Conservation (phyloP, 2,888 invertebrate species). For the Apodemia mormo region DNA sequence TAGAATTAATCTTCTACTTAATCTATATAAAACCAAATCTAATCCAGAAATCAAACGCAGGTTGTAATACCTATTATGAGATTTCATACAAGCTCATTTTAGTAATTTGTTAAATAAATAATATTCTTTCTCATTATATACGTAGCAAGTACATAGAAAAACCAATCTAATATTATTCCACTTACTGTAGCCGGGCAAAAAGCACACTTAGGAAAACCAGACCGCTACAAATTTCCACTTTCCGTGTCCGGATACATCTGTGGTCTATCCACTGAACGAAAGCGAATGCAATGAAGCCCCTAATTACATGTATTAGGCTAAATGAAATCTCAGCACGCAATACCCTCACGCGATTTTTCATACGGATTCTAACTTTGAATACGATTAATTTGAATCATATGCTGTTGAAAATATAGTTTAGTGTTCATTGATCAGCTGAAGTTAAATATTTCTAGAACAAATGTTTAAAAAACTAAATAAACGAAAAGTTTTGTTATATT, state of each 20-base stretch:
- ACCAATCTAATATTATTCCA: conserved; percentile 1
- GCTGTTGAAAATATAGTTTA: neutral
- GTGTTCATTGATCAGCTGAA: neutral
- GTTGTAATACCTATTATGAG: no score
- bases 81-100: no score
- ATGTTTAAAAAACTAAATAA: neutral
- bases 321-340: conserved; percentile 55
- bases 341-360: conserved; percentile 46
- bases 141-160: neutral
- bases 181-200: neutral
- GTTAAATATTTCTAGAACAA: neutral
- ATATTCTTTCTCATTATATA: neutral
- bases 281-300: conserved; percentile 53
- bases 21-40: no score
- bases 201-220: conserved; percentile 1
- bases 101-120: no score
- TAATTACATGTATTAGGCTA: conserved; percentile 52
- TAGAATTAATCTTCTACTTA: no score
- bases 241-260: conserved; percentile 34
- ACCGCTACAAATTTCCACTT: conserved; percentile 29
- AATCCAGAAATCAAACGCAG: no score
- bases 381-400: conserved; percentile 17
- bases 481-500: neutral
- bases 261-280: conserved; percentile 40
- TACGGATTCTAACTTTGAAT: neutral